Evolutionary conservation across 1,140 invertebrate genomes (phyloP), one percentile per base, ranked within the genome.

Genomic region (Aphaenogaster rudis): DNA sequence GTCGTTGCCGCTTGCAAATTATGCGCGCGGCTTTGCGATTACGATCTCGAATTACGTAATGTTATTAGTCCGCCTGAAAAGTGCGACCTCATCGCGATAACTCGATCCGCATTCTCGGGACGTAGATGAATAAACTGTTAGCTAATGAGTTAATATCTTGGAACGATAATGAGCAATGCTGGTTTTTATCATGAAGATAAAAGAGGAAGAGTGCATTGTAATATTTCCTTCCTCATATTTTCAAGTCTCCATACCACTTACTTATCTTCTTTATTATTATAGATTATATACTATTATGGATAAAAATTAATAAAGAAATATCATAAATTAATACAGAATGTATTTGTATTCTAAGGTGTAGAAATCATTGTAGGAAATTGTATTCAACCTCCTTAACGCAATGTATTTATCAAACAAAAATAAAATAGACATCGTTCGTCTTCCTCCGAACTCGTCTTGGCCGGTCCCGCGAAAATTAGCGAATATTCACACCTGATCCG

Each of bases 401-500:
- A 45, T 52, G 8, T 80, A 52, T 36, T 66, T 48, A 21, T 72
- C 15, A 48, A 57, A 59, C 11, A 42, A 36, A 36, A 74, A 28
- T 72, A 21, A 42, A 61, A 6, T 21, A 36, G 39, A 45, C 17
- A 21, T 48, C 66, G 33, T 4, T 9, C 42, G n/a, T 48, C 13
- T 13, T 69, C 5, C 0, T 50, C 13, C 39, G 42, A 28, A 48
- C 42, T n/a, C 15, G 42, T 1, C 28, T 28, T 2, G 28, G 48
- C 15, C 3, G 36, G 48, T 63, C 57, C 28, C 28, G 63, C 21
- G 48, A 50, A 61, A 79, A 67, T 86, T 78, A 33, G 36, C 67
- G 45, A 69, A 36, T 61, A 59, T 86, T 87, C 57, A 45, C 78
- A 66, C 66, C 72, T 87, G 79, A 90, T 57, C 81, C 52, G 67